Percentiles rank a stretch among this genome's conserved stretches.
Conservation (phyloP, 1,140 invertebrate species). For the Meteorus sp. region DNA sequence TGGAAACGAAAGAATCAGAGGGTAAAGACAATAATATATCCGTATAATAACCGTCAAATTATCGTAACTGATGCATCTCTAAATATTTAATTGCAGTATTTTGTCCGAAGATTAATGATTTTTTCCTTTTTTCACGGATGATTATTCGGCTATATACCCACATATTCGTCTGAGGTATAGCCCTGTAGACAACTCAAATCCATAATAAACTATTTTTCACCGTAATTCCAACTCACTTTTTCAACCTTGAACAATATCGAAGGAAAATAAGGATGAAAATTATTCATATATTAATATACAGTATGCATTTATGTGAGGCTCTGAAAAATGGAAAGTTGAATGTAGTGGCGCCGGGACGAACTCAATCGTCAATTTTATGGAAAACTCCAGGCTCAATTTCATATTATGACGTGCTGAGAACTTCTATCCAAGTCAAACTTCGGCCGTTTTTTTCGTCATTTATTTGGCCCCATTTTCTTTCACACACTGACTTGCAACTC, state of each 20-base stretch:
- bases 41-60: background rate
- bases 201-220: too few relatives aligned
- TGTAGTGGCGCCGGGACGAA: conserved; percentile 45
- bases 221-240: too few relatives aligned
- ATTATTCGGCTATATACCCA: too few relatives aligned
- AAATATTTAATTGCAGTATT: background rate
- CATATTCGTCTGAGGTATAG: too few relatives aligned
- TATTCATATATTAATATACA: too few relatives aligned
- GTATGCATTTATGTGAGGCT: too few relatives aligned
- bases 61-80: background rate
- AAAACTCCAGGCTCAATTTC: conserved; percentile 55
- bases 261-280: too few relatives aligned
- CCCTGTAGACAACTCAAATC: too few relatives aligned
- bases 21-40: background rate
- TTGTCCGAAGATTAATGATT: conserved; percentile 7
- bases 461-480: conserved; percentile 15
- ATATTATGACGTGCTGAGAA: conserved; percentile 51
- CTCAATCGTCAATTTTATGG: conserved; percentile 54
- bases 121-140: too few relatives aligned
- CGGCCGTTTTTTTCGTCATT: conserved; percentile 6
- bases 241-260: too few relatives aligned
- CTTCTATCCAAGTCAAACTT: background rate
- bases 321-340: too few relatives aligned
- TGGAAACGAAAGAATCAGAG: background rate
- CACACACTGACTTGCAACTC: background rate